Evolutionary conservation across 2,888 invertebrate genomes (phyloP), one percentile per base, ranked within the genome.

Genomic region (Cabera pusaria): DNA sequence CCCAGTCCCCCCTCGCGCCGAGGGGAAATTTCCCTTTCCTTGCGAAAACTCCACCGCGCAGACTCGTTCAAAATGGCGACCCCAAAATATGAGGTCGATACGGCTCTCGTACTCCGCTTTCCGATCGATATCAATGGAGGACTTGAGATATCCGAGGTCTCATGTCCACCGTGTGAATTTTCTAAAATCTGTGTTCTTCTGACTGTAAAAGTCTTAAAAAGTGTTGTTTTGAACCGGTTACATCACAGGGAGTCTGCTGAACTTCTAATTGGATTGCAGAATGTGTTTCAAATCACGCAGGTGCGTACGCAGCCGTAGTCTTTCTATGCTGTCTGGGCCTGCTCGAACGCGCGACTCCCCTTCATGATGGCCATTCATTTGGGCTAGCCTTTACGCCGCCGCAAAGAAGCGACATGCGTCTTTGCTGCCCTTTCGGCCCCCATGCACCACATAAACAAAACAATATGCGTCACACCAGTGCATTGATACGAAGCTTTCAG

Each of bases 241-340:
- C 89, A 89, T 89, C 89, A 89, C 83, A 73, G 76, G 71, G 72
- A 78, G 65, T 65, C 78, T 57, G 62, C 65, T 67, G 71, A 77
- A 74, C 60, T 72, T 82, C 75, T 72, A 82, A 80, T 79, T 76
- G 73, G 77, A 76, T 75, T 74, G 72, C 76, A 79, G 80, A 78
- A 88, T 88, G 87, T 81, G 72, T 80, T 75, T 81, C 86, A 84
- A 87, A 88, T 86, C 94, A 95, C 95, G 95, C 95, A 96, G 95
- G 96, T 96, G 96, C 96, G 96, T 96, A 96, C 96, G 96, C 96
- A 96, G 96, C 92, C 95, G 95, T 95, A 94, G 92, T 93, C 93
- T 92, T 90, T 91, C 92, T 92, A 92, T 92, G 92, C 93, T 92
- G 92, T 94, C 95, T 95, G 95, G 92, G 95, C 94, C 93, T 95